These are phyloP conservation scores for Phycodurus eques DNA, from an alignment of 2,113 vertebrate genomes.

Conservation along the genomic window DNA sequence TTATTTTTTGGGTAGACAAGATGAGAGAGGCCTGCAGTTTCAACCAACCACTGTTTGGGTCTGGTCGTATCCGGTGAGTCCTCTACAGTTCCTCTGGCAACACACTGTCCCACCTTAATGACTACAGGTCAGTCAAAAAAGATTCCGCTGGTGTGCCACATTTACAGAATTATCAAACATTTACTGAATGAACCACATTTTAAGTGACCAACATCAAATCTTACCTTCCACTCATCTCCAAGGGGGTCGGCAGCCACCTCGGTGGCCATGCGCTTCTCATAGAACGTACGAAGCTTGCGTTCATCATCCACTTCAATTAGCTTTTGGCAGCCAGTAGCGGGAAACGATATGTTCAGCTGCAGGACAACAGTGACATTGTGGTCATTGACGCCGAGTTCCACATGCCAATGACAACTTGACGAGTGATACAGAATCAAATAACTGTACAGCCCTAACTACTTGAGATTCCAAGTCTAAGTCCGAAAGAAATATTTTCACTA, in stretches of 20 bases:
- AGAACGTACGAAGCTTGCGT: conserved; percentile 92
- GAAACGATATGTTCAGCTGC: conserved; percentile 96
- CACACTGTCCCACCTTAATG: conserved; percentile 56
- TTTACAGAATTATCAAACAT: neutral
- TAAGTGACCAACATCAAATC: neutral
- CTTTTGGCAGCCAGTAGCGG: conserved; percentile 97
- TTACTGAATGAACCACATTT: neutral
- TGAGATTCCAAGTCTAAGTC: neutral
- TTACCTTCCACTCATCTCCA: conserved; percentile 98
- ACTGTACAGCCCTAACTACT: neutral
- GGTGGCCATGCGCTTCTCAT: conserved; percentile 96
- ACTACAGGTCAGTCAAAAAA: conserved; percentile 54
- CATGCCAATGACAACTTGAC: neutral
- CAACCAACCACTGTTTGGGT: conserved; percentile 37
- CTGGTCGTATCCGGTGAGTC: conserved; percentile 54
- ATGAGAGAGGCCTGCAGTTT: conserved; percentile 47
- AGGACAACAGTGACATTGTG: neutral
- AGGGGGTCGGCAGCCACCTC: conserved; percentile 91
- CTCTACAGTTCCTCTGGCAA: conserved; percentile 60
- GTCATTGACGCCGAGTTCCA: neutral
- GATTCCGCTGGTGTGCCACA: conserved; percentile 52
- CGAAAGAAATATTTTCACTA: neutral
- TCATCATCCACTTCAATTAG: conserved; percentile 98
- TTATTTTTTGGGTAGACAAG: neutral
- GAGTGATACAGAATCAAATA: too few relatives aligned